These are phyloP conservation scores for Periparus ater DNA, from an alignment of 2,797 vertebrate species.

Conservation along the genomic window DNA sequence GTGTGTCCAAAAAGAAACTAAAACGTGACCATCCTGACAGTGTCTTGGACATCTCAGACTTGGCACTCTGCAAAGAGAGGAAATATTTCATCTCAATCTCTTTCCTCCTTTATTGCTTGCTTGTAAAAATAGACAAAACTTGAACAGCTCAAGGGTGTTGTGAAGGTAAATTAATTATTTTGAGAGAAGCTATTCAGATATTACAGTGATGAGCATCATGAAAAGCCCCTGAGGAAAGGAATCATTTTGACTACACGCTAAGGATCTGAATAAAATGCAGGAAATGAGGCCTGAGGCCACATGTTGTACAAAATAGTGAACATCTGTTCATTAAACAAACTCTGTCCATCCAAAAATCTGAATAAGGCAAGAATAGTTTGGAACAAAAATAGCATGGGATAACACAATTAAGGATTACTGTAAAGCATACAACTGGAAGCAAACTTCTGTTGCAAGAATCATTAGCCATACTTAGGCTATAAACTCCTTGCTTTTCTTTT, in stretches of 20 bases:
- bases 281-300: conserved; percentile 25
- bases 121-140: not conserved
- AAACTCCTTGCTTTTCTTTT: not conserved
- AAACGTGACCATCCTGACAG: not conserved
- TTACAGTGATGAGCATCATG: not conserved
- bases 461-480: not conserved
- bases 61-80: not conserved
- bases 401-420: conserved; percentile 5
- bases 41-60: not conserved
- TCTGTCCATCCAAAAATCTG: not conserved
- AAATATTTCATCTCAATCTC: not conserved
- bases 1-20: not conserved
- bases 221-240: conserved; percentile 2
- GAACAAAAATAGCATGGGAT: not conserved
- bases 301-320: conserved; percentile 4
- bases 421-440: not conserved
- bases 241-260: conserved; percentile 5
- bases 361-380: not conserved
- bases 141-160: conserved; percentile 25
- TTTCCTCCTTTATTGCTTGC: not conserved
- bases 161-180: conserved; percentile 56
- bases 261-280: conserved; percentile 3
- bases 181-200: conserved; percentile 4
- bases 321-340: conserved; percentile 54
- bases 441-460: not conserved